Evolutionary conservation across 1,140 invertebrate species (phyloP).

Genomic region (Nasonia vitripennis): DNA sequence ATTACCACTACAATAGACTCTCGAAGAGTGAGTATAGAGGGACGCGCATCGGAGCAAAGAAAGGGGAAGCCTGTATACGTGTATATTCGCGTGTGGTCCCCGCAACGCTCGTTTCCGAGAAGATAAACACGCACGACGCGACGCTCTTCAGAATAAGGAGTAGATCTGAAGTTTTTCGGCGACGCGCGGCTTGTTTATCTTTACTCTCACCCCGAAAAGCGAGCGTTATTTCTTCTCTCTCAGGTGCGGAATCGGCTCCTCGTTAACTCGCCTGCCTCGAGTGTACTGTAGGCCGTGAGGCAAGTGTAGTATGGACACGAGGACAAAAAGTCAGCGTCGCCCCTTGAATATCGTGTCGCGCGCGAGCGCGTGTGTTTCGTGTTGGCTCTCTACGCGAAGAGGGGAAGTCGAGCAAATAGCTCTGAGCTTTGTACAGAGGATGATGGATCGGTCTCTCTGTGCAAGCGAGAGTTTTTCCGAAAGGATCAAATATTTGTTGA

Average conservation of each 20-base stretch:
- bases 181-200: neutral
- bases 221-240: neutral
- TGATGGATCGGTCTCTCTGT: constrained; percentile 12
- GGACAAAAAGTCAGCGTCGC: neutral
- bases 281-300: neutral
- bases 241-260: constrained; percentile 4
- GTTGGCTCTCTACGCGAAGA: neutral
- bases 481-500: constrained; percentile 20
- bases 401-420: neutral
- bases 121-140: constrained; percentile 9
- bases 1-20: neutral
- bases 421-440: neutral
- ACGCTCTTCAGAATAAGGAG: neutral
- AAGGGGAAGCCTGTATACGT: neutral
- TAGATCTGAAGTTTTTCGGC: neutral
- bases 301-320: too few relatives aligned
- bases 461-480: neutral
- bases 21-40: neutral
- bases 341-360: too few relatives aligned
- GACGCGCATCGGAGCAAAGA: neutral
- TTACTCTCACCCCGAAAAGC: neutral
- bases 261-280: neutral
- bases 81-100: constrained; percentile 24
- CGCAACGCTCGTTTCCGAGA: constrained; percentile 8
- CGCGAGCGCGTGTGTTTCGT: neutral